A percentile compares a stretch with the other conserved stretches of the same genome.
These are phyloP conservation scores for Harpalus rufipes DNA, from an alignment of 2,888 invertebrate species.

Conservation along the genomic window DNA sequence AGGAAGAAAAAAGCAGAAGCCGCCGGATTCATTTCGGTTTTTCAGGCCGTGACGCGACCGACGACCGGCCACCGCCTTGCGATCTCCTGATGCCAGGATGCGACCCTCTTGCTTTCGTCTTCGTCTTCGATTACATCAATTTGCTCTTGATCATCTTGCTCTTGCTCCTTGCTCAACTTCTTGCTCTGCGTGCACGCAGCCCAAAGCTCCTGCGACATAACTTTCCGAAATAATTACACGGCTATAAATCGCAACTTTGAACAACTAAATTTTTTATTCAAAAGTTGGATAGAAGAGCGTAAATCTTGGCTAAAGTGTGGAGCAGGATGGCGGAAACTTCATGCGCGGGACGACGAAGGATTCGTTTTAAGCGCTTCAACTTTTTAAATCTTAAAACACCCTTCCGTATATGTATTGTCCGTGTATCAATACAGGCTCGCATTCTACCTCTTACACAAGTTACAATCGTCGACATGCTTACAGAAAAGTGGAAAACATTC, in stretches of 20 bases:
- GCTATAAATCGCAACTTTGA: constrained; percentile 65
- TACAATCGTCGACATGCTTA: background rate
- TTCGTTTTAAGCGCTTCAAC: constrained; percentile 5
- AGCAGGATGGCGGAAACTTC: constrained; percentile 59
- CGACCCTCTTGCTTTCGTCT: constrained; percentile 11
- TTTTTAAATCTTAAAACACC: constrained; percentile 2
- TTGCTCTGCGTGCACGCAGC: constrained; percentile 42
- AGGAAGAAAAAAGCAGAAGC: constrained; percentile 51
- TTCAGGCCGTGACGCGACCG: constrained; percentile 42
- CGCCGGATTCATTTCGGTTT: constrained; percentile 58
- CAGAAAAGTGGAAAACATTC: too few relatives aligned
- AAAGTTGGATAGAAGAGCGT: constrained; percentile 66
- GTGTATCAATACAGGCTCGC: background rate
- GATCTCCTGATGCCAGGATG: background rate
- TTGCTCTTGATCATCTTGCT: constrained; percentile 58
- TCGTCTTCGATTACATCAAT: constrained; percentile 59
- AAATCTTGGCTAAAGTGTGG: constrained; percentile 64
- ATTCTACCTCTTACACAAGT: background rate
- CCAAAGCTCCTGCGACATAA: constrained; percentile 53
- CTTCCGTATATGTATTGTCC: background rate
- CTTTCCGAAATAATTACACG: constrained; percentile 64
- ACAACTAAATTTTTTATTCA: constrained; percentile 65
- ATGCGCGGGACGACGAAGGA: constrained; percentile 14
- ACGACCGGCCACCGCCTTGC: background rate
- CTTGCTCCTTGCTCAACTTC: constrained; percentile 19